Conservation (phyloP, 64 coral and sea anemone genomes). For the Catalaphyllia jardinei region DNA sequence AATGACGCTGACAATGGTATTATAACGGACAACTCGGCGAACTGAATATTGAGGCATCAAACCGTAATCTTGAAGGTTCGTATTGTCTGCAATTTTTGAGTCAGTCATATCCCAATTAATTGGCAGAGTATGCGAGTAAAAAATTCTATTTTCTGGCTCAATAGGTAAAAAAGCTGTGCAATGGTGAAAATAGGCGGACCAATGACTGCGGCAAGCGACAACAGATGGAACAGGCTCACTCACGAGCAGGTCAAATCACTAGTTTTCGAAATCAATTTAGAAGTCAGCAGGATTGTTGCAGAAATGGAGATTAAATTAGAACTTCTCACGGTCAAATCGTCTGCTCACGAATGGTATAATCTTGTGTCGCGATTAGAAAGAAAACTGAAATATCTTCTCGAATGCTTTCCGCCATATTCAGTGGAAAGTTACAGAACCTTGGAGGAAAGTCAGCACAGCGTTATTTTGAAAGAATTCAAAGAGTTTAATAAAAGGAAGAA, state of each 20-base stretch:
- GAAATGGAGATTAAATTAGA: slow-evolving; percentile 14
- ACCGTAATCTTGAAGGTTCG: neutral
- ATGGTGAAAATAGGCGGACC: slow-evolving; percentile 26
- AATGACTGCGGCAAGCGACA: neutral
- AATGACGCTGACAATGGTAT: neutral
- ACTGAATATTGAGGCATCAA: neutral
- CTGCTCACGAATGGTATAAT: slow-evolving; percentile 4
- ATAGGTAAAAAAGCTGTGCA: neutral
- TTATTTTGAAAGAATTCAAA: slow-evolving; percentile 19
- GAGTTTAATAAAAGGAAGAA: slow-evolving; percentile 16
- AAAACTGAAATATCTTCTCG: neutral
- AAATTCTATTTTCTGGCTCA: neutral
- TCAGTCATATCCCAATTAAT: neutral
- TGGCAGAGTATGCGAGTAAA: neutral
- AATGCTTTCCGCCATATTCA: slow-evolving; percentile 32
- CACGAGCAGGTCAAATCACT: neutral
- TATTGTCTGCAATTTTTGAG: neutral
- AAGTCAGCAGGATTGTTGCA: neutral
- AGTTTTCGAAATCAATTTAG: neutral
- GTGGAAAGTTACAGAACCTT: neutral
- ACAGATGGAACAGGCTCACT: neutral
- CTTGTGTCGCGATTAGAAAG: neutral
- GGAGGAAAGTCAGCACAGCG: neutral
- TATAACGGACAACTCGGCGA: neutral
- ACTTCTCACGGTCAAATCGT: slow-evolving; percentile 6